Base-by-base conservation (phyloP, 2,888 invertebrate genomes). In the Limnephilus lunatus region DNA sequence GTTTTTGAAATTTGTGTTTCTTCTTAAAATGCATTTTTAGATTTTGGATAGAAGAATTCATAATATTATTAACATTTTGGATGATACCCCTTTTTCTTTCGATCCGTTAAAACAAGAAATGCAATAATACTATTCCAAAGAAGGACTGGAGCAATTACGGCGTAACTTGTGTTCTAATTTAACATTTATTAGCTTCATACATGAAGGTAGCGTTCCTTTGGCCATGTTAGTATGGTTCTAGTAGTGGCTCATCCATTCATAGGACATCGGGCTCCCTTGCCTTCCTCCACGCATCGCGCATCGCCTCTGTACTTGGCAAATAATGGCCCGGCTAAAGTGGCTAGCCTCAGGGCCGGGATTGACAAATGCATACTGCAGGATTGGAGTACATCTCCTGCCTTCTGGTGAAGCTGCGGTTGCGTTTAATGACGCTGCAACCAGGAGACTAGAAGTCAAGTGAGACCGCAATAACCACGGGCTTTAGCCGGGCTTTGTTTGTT, bases 241-340 rank as follows among this genome's bases (percentile, higher is more conserved):
- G 31, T 31, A 19, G 25, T 68, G 32, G 7, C 82, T 32, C 12
- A 31, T 82, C 82, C 31, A 83, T 83, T 39, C 35, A 15, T 7
- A 19, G 68, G n/a, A 68, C 68, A 68, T 68, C 15, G 83, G 35
- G 25, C 83, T 19, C 83, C 19, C 68, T 68, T 31, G 82, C 19
- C 83, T 32, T n/a, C 35, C 2, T 35, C 32, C 83, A 15, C 83
- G 35, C 83, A 35, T 15, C 32, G 83, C 83, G 25, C 83, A 19
- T 32, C 32, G 82, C 31, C 32, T 35, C 83, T 83, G 35, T 86
- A 48, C 86, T 86, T 30, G 85, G 85, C n/a, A 44, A 44, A 86
- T 86, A 86, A 86, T 86, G 86, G 39, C n/a, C 86, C 14, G 86
- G 25, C 25, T n/a, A 68, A 68, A 68, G 68, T 25, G 68, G 68